Conservation (phyloP, 1,140 invertebrate species). For the Zaprionus gabonicus region DNA sequence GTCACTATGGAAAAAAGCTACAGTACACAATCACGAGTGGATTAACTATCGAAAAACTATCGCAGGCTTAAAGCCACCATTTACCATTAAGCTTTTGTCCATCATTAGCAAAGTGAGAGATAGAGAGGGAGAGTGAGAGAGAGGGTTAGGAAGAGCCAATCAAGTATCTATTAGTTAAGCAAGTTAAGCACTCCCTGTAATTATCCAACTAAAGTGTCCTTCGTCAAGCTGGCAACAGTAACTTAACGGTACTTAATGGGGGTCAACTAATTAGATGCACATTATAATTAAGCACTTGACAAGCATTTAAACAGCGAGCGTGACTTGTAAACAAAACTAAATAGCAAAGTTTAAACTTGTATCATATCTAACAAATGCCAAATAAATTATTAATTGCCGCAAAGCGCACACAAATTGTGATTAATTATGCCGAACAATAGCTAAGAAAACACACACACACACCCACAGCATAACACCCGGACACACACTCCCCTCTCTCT, state of each 20-base stretch:
- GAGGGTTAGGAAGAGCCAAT: background rate
- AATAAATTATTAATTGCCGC: slow-evolving; percentile 79
- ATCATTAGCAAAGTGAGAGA: background rate
- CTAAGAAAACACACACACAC: slow-evolving; percentile 40
- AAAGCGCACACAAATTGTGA: slow-evolving; percentile 77
- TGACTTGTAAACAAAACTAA: slow-evolving; percentile 25
- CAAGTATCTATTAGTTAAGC: slow-evolving; percentile 7
- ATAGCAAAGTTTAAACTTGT: slow-evolving; percentile 37
- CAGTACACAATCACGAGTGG: background rate
- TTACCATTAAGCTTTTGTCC: background rate
- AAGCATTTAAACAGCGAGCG: slow-evolving; percentile 31
- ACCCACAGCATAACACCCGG: slow-evolving; percentile 13
- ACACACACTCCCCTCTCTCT: background rate
- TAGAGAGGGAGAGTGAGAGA: background rate
- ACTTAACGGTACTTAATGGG: slow-evolving; percentile 11
- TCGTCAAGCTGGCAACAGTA: background rate
- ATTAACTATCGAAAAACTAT: background rate
- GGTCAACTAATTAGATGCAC: slow-evolving; percentile 32
- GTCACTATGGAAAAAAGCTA: no score
- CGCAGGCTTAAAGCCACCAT: background rate
- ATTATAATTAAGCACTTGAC: slow-evolving; percentile 37
- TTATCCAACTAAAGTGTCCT: background rate
- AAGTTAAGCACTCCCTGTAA: slow-evolving; percentile 1
- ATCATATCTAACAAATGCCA: slow-evolving; percentile 44
- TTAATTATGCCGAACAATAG: slow-evolving; percentile 73